Percentiles rank a stretch among this genome's conserved stretches.
phyloP scores from a whole-genome alignment of 2,113 vertebrate genomes.

The Alces alces region DNA sequence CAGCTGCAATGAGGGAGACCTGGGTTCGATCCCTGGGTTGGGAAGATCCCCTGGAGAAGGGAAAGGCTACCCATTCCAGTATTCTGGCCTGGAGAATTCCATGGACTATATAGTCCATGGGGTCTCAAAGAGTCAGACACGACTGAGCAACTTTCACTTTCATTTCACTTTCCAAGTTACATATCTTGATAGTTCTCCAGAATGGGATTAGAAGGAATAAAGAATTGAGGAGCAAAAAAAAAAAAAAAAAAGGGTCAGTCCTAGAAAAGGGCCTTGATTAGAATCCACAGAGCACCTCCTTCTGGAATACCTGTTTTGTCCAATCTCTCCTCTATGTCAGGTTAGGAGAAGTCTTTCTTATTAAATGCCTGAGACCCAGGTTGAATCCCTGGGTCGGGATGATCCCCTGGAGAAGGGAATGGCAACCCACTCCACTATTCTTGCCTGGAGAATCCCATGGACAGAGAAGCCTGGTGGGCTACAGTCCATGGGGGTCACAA shows the following conservation, averaged over 20 bases:
- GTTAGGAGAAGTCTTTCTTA: background rate
- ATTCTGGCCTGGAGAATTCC: background rate
- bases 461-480: background rate
- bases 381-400: background rate
- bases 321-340: background rate
- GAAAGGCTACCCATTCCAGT: background rate
- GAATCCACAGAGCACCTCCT: background rate
- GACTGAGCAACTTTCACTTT: background rate
- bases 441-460: background rate
- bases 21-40: background rate
- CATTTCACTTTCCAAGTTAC: background rate
- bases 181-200: background rate
- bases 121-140: background rate
- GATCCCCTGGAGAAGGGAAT: background rate
- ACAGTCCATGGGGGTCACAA: background rate
- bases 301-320: background rate
- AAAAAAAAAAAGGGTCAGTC: background rate
- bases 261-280: background rate
- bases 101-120: background rate
- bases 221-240: background rate
- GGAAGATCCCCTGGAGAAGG: background rate
- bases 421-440: background rate
- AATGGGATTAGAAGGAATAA: background rate
- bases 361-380: background rate
- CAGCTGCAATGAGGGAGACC: background rate